Evolutionary conservation across 2,888 invertebrate species (phyloP).

Genomic region (Pseudococcus longispinus): DNA sequence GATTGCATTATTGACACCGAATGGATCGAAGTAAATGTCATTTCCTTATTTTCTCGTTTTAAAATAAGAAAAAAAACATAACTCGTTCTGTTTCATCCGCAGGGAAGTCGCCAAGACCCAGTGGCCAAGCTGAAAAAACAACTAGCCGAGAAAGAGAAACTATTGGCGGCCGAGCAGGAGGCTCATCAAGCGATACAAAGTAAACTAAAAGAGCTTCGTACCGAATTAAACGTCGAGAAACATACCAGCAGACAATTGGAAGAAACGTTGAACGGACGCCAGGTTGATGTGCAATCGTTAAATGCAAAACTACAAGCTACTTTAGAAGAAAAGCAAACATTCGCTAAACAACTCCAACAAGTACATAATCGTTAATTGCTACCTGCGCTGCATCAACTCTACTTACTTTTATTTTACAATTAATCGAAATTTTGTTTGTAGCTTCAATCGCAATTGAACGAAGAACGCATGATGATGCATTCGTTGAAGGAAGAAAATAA

Average conservation of each 20-base stretch:
- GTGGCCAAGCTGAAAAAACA: conserved; percentile 86
- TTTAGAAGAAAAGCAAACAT: conserved; percentile 69
- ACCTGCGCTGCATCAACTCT: neutral
- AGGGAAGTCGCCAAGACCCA: conserved; percentile 80
- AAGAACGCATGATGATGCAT: conserved; percentile 66
- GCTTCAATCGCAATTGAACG: conserved; percentile 70
- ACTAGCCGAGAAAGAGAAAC: conserved; percentile 84
- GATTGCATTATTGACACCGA: conserved; percentile 76
- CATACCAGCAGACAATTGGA: conserved; percentile 68
- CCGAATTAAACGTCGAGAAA: conserved; percentile 72
- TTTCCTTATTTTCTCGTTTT: neutral
- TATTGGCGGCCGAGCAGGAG: conserved; percentile 76
- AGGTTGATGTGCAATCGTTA: conserved; percentile 67
- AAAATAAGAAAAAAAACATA: too few relatives aligned
- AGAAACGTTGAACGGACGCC: conserved; percentile 63
- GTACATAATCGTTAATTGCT: conserved; percentile 60
- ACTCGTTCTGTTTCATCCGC: conserved; percentile 54
- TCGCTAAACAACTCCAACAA: conserved; percentile 70
- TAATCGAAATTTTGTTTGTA: conserved; percentile 21
- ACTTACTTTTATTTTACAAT: conserved; percentile 38
- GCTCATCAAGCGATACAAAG: conserved; percentile 77
- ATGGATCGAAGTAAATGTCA: conserved; percentile 75
- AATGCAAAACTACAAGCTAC: conserved; percentile 68
- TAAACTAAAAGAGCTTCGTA: conserved; percentile 79
- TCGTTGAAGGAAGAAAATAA: conserved; percentile 68